A percentile compares a stretch with the other conserved stretches of the same genome.
phyloP scores from a whole-genome alignment of 2,888 invertebrate species.

The Parnassius smintheus region DNA sequence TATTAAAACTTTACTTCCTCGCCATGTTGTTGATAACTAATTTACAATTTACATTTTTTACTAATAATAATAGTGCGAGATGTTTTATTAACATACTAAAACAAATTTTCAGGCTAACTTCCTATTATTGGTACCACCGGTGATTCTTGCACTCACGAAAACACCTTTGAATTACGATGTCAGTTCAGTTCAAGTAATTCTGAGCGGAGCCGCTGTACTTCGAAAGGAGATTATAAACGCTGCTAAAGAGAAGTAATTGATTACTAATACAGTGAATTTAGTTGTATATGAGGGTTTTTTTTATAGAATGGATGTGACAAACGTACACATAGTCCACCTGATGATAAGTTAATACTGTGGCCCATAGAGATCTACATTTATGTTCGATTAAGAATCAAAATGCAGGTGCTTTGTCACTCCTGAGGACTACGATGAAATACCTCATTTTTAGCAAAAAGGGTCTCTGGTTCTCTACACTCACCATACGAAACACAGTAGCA shows the following conservation, averaged over 20 bases:
- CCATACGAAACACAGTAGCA: no score
- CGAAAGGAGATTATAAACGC: slow-evolving; percentile 24
- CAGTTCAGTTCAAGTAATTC: slow-evolving; percentile 30
- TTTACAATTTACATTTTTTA: neutral
- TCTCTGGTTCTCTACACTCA: no score
- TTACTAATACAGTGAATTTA: neutral
- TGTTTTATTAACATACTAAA: neutral
- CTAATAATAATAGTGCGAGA: neutral
- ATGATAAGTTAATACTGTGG: no score
- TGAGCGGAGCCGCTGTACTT: slow-evolving; percentile 31
- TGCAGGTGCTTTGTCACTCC: no score
- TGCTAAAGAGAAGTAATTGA: slow-evolving; percentile 11
- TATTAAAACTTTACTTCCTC: no score
- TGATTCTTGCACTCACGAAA: slow-evolving; percentile 30
- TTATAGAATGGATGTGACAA: no score
- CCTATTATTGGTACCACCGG: slow-evolving; percentile 29
- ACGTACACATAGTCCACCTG: no score
- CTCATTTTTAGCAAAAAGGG: no score
- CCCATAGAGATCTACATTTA: no score
- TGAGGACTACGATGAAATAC: no score
- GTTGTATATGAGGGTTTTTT: no score
- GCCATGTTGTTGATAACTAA: neutral
- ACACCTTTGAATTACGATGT: slow-evolving; percentile 32
- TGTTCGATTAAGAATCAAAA: no score
- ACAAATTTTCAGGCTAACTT: slow-evolving; percentile 29